Percentiles rank a stretch among this genome's conserved stretches.
These are phyloP conservation scores for Zaprionus inermis DNA, from an alignment of 1,140 invertebrate genomes.

Conservation along the genomic window DNA sequence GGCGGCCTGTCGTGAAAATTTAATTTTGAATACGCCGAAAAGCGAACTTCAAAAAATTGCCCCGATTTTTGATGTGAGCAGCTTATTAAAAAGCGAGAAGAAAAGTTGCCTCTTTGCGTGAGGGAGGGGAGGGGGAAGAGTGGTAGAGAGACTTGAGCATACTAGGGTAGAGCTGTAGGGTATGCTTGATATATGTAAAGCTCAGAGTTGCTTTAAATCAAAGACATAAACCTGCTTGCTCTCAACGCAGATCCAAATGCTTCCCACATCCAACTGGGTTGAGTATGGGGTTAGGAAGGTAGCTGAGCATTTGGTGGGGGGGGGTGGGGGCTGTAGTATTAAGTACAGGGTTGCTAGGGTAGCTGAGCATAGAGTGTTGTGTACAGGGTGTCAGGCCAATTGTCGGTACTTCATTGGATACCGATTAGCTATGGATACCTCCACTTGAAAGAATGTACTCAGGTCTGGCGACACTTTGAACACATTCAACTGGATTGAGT, in stretches of 20 bases:
- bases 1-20: constrained; percentile 26
- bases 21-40: constrained; percentile 47
- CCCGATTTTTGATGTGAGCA: constrained; percentile 29
- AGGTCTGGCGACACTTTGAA: background rate
- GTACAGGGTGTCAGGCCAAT: too few species aligned
- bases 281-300: too few species aligned
- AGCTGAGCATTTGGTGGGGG: too few species aligned
- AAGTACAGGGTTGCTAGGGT: background rate
- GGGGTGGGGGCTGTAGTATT: too few species aligned
- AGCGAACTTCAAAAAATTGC: constrained; percentile 15
- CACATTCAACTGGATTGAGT: background rate
- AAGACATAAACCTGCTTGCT: background rate
- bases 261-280: too few species aligned
- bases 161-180: background rate
- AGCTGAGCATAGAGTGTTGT: background rate
- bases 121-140: background rate
- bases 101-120: background rate
- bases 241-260: background rate
- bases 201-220: background rate
- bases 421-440: background rate
- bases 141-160: background rate
- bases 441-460: background rate
- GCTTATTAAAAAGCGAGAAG: constrained; percentile 41
- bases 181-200: background rate
- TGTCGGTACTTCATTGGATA: too few species aligned